Percentiles rank a stretch among this genome's conserved stretches.
phyloP scores from a whole-genome alignment of 2,888 invertebrate species.

The Chaetogeoica ovagalla region DNA sequence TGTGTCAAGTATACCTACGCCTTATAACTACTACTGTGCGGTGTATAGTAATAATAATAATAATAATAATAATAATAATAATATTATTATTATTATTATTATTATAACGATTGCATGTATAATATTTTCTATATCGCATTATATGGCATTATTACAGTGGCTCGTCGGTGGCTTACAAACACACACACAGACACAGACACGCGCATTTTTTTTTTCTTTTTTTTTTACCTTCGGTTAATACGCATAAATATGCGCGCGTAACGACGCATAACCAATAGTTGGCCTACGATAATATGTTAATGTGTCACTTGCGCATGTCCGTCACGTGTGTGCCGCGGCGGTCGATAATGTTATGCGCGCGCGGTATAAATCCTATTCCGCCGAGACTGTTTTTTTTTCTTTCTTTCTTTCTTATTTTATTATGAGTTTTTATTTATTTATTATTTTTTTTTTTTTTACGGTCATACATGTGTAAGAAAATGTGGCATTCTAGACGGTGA shows the following conservation, averaged over 20 bases:
- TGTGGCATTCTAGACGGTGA: conserved; percentile 47
- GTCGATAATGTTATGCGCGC: conserved; percentile 49
- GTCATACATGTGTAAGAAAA: conserved; percentile 49
- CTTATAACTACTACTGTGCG: too few species aligned
- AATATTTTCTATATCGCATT: too few species aligned
- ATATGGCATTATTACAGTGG: too few species aligned
- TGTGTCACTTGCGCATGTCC: conserved; percentile 48
- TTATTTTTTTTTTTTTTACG: conserved; percentile 31
- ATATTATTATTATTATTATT: too few species aligned
- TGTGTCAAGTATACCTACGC: neutral
- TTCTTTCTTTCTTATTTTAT: neutral
- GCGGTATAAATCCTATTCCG: conserved; percentile 20
- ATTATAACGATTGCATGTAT: neutral
- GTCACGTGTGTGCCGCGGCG: conserved; percentile 41
- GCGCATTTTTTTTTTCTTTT: neutral
- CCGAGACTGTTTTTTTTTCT: conserved; percentile 25
- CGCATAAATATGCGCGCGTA: conserved; percentile 52
- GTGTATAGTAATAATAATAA: too few species aligned
- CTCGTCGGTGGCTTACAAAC: too few species aligned
- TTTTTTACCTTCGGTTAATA: conserved; percentile 37
- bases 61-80: too few species aligned
- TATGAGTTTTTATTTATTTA: conserved; percentile 35
- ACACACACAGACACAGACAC: too few species aligned
- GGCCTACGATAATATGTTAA: conserved; percentile 51
- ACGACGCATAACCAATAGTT: conserved; percentile 40